Conservation (phyloP, 92 coral and sea anemone genomes). For the Actinostola sp. region DNA sequence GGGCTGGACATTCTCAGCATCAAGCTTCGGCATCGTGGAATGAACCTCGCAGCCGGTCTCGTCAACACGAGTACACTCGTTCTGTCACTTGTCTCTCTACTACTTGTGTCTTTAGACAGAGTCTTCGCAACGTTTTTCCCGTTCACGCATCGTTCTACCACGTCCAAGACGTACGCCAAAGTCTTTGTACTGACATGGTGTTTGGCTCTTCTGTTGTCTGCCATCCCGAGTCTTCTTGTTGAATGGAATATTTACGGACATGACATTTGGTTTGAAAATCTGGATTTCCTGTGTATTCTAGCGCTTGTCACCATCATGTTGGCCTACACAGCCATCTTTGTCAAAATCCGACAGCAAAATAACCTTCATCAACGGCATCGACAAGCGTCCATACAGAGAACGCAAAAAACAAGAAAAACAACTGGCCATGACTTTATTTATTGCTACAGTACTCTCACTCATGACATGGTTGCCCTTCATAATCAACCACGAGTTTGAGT, state of each 20-base stretch:
- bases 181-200: too few species aligned
- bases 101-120: too few species aligned
- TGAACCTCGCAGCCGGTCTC: neutral
- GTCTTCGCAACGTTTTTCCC: too few species aligned
- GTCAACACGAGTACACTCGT: too few species aligned
- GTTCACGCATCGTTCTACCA: too few species aligned
- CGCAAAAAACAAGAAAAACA: neutral
- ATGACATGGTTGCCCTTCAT: conserved; percentile 12
- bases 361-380: neutral
- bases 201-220: too few species aligned
- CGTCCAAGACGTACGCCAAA: too few species aligned
- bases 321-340: conserved; percentile 1
- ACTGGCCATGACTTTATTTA: neutral
- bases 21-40: too few species aligned
- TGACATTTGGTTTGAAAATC: neutral
- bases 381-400: neutral
- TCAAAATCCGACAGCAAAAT: neutral
- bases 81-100: too few species aligned
- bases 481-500: neutral
- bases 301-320: neutral
- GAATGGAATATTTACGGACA: too few species aligned
- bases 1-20: neutral
- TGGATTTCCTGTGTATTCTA: too few species aligned
- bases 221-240: too few species aligned
- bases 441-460: neutral